Evolutionary conservation across 2,113 vertebrate genomes (phyloP), one percentile per base, ranked within the genome.

Genomic region (Nyctibius bracteatus): DNA sequence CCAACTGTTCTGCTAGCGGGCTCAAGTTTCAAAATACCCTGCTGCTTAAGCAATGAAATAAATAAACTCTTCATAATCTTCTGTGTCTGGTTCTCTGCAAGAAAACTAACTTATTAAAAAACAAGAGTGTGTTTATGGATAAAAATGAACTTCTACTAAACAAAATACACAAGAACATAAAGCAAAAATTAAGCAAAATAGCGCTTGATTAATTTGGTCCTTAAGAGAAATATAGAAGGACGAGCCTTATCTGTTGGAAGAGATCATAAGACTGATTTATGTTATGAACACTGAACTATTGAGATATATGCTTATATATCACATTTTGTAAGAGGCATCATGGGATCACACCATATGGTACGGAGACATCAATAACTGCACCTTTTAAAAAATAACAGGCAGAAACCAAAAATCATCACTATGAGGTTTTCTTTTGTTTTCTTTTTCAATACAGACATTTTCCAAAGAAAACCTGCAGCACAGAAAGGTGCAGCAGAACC

Each of bases 321-420:
- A 96, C 93, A 87, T 97, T 96, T 96, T 94, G 47, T 94, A 97
- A 93, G 94, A 86, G 92, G 74, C 82, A 96, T 88, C 92, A 92
- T 72, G 95, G 87, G 96, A 98, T 91, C 88, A 82, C 55, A 93
- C 96, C 97, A 98, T 97, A 97, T 98, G 96, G 22, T 92, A 94
- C 5, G 4, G 87, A 96, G 73, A 70, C 86, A 97, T 90, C 94
- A 96, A 80, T 88, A 94, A 92, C 81, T 41, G 51, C 80, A 95
- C 83, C 85, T 97, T 97, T 95, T 91, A 95, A 96, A 97, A 93
- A 95, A 12, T 41, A 95, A 72, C 91, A 97, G 74, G 35, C 65
- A 95, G 89, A 77, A 74, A 90, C 58, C 13, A 25, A 39, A 83
- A 94, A 73, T 61, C 37, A 96, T 80, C 85, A 88, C 43, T 52